A percentile compares a stretch with the other conserved stretches of the same genome.
phyloP scores from a whole-genome alignment of 2,797 vertebrate species.

The Morelia viridis region DNA sequence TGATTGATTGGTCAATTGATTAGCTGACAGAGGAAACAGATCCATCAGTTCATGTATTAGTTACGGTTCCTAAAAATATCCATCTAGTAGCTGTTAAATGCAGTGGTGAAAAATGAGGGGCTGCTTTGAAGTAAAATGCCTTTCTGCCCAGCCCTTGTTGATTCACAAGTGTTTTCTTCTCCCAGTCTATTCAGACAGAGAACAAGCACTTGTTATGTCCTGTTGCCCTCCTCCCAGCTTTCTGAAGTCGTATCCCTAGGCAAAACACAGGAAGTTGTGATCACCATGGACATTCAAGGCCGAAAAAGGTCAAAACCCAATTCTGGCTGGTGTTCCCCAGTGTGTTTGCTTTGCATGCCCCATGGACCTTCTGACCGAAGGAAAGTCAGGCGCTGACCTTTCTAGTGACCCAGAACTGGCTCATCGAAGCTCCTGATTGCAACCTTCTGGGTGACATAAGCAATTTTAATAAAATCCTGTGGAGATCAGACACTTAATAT shows the following conservation, averaged over 20 bases:
- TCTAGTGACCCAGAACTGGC: conserved; percentile 70
- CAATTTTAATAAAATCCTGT: conserved; percentile 45
- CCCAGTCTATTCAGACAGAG: neutral
- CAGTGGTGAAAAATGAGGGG: neutral
- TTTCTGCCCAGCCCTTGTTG: neutral
- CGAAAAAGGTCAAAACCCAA: conserved; percentile 66
- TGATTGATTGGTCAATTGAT: conserved; percentile 34
- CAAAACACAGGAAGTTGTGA: conserved; percentile 43
- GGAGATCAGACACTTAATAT: neutral
- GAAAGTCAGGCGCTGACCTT: conserved; percentile 64
- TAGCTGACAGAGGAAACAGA: conserved; percentile 40
- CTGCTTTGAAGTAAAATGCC: neutral
- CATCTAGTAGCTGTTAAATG: neutral
- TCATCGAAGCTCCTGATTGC: conserved; percentile 72
- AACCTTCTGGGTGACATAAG: conserved; percentile 74
- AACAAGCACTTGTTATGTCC: neutral
- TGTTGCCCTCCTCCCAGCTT: neutral
- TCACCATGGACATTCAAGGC: conserved; percentile 47
- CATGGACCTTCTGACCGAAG: conserved; percentile 65
- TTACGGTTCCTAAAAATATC: conserved; percentile 32
- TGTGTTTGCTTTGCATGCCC: conserved; percentile 75
- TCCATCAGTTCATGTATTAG: conserved; percentile 18
- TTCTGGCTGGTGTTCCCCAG: conserved; percentile 61
- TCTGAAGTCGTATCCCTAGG: neutral
- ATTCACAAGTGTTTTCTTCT: conserved; percentile 10